These are phyloP conservation scores for Enteromius mattozi DNA, from an alignment of 2,797 vertebrate species.

Conservation along the genomic window DNA sequence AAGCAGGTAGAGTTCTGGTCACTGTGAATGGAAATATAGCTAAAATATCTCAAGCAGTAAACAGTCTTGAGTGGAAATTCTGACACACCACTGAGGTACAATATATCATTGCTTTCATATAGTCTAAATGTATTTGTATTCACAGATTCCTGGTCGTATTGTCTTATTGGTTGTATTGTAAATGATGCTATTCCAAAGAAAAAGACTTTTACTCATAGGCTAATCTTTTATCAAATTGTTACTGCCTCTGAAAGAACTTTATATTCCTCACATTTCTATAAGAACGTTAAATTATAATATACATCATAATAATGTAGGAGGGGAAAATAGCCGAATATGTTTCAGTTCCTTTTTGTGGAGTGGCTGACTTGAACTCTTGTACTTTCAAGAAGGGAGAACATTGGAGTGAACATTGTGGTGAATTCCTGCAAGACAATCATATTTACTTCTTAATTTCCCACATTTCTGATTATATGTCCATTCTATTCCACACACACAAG, in stretches of 20 bases:
- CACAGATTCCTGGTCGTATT: not conserved
- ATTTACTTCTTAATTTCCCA: not conserved
- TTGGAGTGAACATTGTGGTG: not conserved
- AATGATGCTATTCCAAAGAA: not conserved
- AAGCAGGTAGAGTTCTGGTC: not conserved
- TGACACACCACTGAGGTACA: not conserved
- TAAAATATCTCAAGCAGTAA: not conserved
- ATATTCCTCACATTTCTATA: slow-evolving; percentile 1
- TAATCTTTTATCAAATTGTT: not conserved
- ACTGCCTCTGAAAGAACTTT: not conserved
- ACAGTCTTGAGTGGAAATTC: not conserved
- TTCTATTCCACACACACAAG: not conserved
- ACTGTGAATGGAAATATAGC: slow-evolving; percentile 8
- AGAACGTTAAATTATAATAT: not conserved
- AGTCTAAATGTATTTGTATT: not conserved
- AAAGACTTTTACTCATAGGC: not conserved
- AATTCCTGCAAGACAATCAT: not conserved
- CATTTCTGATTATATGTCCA: not conserved
- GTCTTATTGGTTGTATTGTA: not conserved
- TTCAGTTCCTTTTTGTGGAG: not conserved
- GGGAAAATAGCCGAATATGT: not conserved
- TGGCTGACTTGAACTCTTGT: not conserved
- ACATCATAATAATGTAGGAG: not conserved
- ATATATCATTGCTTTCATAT: not conserved
- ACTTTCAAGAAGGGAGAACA: not conserved